phyloP scores from a whole-genome alignment of 2,888 invertebrate species.

The Ischnus inquisitorius region DNA sequence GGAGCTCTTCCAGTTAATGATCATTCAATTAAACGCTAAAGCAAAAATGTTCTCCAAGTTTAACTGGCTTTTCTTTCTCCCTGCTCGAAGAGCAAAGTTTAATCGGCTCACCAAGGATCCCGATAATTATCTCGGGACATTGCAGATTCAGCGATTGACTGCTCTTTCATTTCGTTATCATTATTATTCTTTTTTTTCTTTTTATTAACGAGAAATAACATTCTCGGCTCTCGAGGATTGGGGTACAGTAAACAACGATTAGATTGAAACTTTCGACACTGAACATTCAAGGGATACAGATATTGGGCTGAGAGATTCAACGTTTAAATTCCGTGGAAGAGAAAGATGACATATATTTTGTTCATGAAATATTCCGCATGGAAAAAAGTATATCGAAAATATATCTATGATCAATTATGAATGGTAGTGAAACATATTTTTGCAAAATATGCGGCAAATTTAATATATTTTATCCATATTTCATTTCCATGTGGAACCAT shows the following conservation, averaged over 20 bases:
- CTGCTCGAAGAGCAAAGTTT: background rate
- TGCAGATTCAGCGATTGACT: constrained; percentile 56
- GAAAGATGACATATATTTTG: constrained; percentile 41
- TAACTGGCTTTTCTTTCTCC: background rate
- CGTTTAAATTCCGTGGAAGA: constrained; percentile 54
- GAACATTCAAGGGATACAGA: constrained; percentile 80
- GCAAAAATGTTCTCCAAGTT: background rate
- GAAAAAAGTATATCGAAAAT: no score
- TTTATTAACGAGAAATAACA: constrained; percentile 55
- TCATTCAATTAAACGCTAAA: background rate
- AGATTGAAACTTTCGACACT: constrained; percentile 79
- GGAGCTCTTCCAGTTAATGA: constrained; percentile 8
- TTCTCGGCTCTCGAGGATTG: constrained; percentile 60
- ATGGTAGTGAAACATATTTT: no score
- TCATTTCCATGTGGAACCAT: no score
- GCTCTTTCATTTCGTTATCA: constrained; percentile 37
- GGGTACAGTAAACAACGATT: constrained; percentile 75
- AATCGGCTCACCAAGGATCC: constrained; percentile 16
- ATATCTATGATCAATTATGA: no score
- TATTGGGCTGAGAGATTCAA: constrained; percentile 70
- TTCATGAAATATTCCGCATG: no score
- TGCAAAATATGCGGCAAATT: no score
- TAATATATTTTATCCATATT: no score
- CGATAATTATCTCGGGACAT: constrained; percentile 61
- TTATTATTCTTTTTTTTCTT: constrained; percentile 33